Evolutionary conservation across 2,888 invertebrate genomes (phyloP), one percentile per base, ranked within the genome.

Genomic region (Cybosia mesomella): DNA sequence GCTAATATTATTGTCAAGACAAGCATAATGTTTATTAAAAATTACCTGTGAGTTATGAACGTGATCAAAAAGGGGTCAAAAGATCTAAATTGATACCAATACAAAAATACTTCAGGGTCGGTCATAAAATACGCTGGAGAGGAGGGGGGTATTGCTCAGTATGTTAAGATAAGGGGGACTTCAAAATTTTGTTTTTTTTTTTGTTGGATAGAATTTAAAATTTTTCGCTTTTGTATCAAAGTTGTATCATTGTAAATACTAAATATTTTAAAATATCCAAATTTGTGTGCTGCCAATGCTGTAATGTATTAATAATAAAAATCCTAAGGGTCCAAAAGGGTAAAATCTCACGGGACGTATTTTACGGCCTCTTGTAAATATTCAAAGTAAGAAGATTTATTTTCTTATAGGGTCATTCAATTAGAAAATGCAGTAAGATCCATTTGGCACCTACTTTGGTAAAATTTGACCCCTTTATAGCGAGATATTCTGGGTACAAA

Each of bases 21-120:
- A 70, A 71, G 43, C 69, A 67, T 69, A 68, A 70, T 74, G 74
- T 62, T 76, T 67, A 64, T 62, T 70, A n/a, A 64, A 68, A 74
- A 71, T 71, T 68, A 76, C 71, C 76, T 80, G 74, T 78, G 76
- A 82, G 71, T 10, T 28, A 24, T 8, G 9, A n/a, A n/a, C n/a
- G 2, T 49, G 49, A 28, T 5, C 28, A 28, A 28, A 28, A 28
- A 7, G 67, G 61, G 61, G n/a, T 61, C 61, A 67, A n/a, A 28
- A 61, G 32, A 15, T 21, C 34, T 58, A 58, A 34, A n/a, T 36
- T n/a, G n/a, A 28, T 18, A 32, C 15, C 1, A 49, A 4, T 55
- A 24, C 7, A 55, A 24, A 24, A 55, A 13, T 18, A 55, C 0
- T 18, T 24, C 15, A 8, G 28, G n/a, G 49, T 49, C 49, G 2